Evolutionary conservation across 2,797 vertebrate species (phyloP).

Genomic region (Heterohyrax brucei): DNA sequence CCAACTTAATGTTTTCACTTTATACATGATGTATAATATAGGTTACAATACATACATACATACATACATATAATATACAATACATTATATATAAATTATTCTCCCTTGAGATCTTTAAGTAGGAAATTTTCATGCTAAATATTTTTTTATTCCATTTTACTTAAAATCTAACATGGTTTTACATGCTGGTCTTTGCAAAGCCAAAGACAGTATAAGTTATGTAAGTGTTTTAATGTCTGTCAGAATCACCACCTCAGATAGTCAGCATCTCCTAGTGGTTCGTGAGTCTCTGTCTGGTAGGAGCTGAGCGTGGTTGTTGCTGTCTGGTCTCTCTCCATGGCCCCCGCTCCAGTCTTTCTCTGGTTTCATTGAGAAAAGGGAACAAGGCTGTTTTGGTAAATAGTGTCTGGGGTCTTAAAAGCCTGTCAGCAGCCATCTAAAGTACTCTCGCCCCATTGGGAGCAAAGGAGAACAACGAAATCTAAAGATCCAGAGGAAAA

Average conservation of each 20-base stretch:
- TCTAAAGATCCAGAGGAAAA: too few species aligned
- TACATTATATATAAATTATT: not conserved
- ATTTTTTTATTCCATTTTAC: slow-evolving; percentile 41
- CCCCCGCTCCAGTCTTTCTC: not conserved
- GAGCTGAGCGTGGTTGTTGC: not conserved
- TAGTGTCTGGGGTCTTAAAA: too few species aligned
- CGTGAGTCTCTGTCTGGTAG: not conserved
- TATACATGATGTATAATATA: not conserved
- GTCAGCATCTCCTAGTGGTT: not conserved
- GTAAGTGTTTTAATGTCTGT: slow-evolving; percentile 20
- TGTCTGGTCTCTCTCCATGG: not conserved
- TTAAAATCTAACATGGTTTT: slow-evolving; percentile 32
- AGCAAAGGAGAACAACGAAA: too few species aligned
- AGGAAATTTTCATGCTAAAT: not conserved
- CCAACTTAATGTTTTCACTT: slow-evolving; percentile 55
- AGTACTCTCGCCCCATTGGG: too few species aligned
- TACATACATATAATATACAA: too few species aligned
- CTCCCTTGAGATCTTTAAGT: slow-evolving; percentile 14
- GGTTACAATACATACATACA: not conserved
- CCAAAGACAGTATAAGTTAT: not conserved
- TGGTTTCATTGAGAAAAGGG: not conserved
- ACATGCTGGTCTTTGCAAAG: slow-evolving; percentile 8
- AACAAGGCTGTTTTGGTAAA: not conserved
- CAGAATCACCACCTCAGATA: not conserved
- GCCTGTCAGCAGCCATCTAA: too few species aligned